Percentiles rank a stretch among this genome's conserved stretches.
These are phyloP conservation scores for Oceanites oceanicus DNA, from an alignment of 2,113 vertebrate species.

Conservation along the genomic window DNA sequence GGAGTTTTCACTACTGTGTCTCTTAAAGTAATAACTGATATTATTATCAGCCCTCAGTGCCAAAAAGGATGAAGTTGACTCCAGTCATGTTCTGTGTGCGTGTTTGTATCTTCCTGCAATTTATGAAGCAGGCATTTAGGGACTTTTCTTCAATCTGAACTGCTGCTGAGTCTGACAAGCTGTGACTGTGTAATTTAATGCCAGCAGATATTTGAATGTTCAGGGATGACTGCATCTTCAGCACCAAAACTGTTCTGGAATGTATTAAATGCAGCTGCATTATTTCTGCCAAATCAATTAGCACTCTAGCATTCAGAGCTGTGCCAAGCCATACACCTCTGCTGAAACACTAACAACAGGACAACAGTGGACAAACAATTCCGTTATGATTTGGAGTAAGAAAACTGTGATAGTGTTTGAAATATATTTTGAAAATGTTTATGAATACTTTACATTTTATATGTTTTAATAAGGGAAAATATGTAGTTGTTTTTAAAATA, in stretches of 20 bases:
- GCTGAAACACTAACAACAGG: not conserved
- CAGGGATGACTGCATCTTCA: not conserved
- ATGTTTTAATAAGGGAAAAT: not conserved
- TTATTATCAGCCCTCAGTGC: not conserved
- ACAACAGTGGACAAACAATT: not conserved
- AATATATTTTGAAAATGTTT: not conserved
- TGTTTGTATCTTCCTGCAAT: not conserved
- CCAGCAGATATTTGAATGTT: not conserved
- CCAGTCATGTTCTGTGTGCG: not conserved
- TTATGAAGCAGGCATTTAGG: not conserved
- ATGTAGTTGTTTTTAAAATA: not conserved
- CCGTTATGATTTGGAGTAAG: not conserved
- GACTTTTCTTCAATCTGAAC: not conserved
- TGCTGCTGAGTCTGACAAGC: not conserved
- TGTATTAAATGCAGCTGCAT: not conserved
- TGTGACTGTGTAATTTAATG: not conserved
- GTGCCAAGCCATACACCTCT: not conserved
- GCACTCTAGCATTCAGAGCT: not conserved
- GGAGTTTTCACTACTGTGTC: not conserved
- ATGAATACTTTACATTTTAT: not conserved
- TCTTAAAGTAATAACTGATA: not conserved
- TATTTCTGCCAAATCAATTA: not conserved
- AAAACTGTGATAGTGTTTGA: not conserved
- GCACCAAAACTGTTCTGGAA: not conserved
- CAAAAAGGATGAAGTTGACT: not conserved